Percentiles rank a stretch among this genome's conserved stretches.
Conservation (phyloP, 2,113 vertebrate species). For the Nyctibius bracteatus region DNA sequence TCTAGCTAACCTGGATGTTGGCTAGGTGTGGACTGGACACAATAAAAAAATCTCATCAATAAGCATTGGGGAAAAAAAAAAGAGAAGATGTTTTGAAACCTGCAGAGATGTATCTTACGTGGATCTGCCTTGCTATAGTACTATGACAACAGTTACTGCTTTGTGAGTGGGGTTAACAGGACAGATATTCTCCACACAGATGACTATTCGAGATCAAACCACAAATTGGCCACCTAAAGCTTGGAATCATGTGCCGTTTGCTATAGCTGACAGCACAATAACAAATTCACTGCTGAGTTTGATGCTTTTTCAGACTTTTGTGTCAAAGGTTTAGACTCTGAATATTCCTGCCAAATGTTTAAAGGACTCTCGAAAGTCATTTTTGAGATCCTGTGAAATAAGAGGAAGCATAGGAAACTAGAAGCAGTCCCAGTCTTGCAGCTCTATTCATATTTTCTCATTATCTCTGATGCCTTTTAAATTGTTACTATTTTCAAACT, state of each 20-base stretch:
- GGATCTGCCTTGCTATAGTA: not conserved
- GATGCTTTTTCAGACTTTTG: not conserved
- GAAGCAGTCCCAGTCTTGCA: not conserved
- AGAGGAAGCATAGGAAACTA: not conserved
- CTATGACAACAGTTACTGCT: not conserved
- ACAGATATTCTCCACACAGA: not conserved
- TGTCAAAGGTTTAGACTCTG: not conserved
- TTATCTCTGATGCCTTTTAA: not conserved
- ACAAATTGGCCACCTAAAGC: not conserved
- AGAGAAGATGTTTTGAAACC: not conserved
- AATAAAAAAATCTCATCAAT: not conserved
- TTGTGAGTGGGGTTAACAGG: not conserved
- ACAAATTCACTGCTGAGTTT: not conserved
- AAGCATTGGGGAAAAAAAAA: accelerated
- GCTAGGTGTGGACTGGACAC: not conserved
- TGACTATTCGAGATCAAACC: not conserved
- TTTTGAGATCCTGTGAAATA: not conserved
- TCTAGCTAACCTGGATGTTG: not conserved
- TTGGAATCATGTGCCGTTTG: not conserved
- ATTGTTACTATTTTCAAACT: not conserved
- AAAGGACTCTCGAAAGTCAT: not conserved
- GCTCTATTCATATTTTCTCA: not conserved
- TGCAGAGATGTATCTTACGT: too few relatives aligned
- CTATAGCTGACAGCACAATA: not conserved
- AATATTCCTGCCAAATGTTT: not conserved